These are phyloP conservation scores for Nycticryphes semicollaris DNA, from an alignment of 2,113 vertebrate species.

Conservation along the genomic window DNA sequence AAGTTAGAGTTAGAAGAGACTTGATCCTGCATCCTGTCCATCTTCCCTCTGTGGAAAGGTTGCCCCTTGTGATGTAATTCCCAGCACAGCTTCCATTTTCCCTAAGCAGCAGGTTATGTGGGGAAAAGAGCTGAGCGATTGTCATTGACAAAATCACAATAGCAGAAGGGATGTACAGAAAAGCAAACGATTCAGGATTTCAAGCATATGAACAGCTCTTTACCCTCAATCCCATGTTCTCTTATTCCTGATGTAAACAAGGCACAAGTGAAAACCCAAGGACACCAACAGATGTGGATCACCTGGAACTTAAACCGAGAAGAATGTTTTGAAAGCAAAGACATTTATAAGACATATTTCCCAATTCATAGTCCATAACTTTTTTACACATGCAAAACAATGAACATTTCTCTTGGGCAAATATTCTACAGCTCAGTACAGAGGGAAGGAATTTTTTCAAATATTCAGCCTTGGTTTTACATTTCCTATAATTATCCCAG, in stretches of 20 bases:
- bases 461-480: constrained; percentile 6
- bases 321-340: constrained; percentile 1
- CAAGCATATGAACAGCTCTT: not conserved
- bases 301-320: not conserved
- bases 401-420: constrained; percentile 20
- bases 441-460: not conserved
- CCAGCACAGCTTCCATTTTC: not conserved
- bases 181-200: not conserved
- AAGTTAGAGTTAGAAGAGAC: not conserved
- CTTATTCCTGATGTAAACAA: not conserved
- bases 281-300: not conserved
- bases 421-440: not conserved
- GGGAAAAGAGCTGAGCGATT: not conserved
- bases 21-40: not conserved
- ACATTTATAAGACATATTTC: not conserved
- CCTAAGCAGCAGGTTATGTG: not conserved
- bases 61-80: not conserved
- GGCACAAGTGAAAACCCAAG: not conserved
- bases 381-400: constrained; percentile 24
- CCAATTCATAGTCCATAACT: not conserved
- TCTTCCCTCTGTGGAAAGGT: not conserved
- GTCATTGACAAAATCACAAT: not conserved
- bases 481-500: constrained; percentile 38
- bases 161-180: not conserved
- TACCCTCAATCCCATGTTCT: not conserved